These are phyloP conservation scores for Daubentonia madagascariensis DNA, from an alignment of 2,113 vertebrate genomes.

Conservation along the genomic window DNA sequence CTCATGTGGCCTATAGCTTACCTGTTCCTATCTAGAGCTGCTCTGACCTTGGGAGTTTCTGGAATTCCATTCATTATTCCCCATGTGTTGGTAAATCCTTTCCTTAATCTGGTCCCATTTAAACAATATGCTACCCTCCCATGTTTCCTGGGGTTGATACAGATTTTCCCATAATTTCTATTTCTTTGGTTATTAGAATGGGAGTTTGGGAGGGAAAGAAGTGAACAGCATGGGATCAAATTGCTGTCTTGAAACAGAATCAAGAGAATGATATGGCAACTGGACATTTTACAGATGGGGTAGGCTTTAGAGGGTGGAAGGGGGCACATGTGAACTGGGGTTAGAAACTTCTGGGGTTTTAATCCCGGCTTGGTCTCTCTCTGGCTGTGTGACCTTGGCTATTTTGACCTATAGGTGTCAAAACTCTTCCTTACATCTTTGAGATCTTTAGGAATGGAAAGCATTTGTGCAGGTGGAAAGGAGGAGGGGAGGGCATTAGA, in stretches of 20 bases:
- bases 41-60: neutral
- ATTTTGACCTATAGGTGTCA: neutral
- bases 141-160: neutral
- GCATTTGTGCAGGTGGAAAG: neutral
- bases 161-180: neutral
- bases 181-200: constrained; percentile 11
- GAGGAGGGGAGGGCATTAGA: neutral
- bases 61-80: neutral
- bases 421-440: neutral
- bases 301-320: neutral
- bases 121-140: neutral
- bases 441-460: neutral
- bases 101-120: neutral
- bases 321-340: neutral
- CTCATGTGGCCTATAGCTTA: neutral
- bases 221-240: neutral
- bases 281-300: neutral
- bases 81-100: neutral
- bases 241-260: neutral
- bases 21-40: neutral
- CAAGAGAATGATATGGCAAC: neutral
- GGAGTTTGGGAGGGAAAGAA: neutral
- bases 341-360: constrained; percentile 15
- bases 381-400: neutral
- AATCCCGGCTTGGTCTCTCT: neutral